These are phyloP conservation scores for Lasioglossum calceatum DNA, from an alignment of 2,888 invertebrate genomes.

Conservation along the genomic window DNA sequence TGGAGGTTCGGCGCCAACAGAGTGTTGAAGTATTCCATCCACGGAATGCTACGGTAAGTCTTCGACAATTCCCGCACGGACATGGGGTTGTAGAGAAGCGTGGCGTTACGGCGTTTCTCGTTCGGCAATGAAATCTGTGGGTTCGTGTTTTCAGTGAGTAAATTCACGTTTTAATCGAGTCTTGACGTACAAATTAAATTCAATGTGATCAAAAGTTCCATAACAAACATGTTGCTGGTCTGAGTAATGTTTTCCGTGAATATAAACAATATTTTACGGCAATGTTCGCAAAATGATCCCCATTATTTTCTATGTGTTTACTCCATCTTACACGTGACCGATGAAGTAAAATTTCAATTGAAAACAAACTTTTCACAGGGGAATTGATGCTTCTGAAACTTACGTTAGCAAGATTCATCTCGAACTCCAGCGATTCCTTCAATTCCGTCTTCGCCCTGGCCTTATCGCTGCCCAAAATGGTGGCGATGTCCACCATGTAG, in stretches of 20 bases:
- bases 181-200: background rate
- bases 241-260: background rate
- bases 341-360: background rate
- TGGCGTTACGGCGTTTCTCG: conserved; percentile 96
- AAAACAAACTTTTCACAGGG: background rate
- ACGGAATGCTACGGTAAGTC: conserved; percentile 91
- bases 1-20: conserved; percentile 89
- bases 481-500: conserved; percentile 95
- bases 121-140: conserved; percentile 86
- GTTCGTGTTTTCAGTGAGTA: background rate
- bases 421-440: conserved; percentile 93
- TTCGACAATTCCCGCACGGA: conserved; percentile 91
- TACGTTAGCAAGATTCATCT: conserved; percentile 96
- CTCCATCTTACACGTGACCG: background rate
- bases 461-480: conserved; percentile 91
- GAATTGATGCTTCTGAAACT: conserved; percentile 81
- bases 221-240: background rate
- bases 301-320: background rate
- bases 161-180: background rate
- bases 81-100: conserved; percentile 96
- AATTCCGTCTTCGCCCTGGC: conserved; percentile 89
- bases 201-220: background rate
- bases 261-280: background rate
- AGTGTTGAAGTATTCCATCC: conserved; percentile 94
- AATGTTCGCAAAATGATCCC: background rate